phyloP scores from a whole-genome alignment of 2,797 vertebrate species.

The Cephalopachus bancanus region DNA sequence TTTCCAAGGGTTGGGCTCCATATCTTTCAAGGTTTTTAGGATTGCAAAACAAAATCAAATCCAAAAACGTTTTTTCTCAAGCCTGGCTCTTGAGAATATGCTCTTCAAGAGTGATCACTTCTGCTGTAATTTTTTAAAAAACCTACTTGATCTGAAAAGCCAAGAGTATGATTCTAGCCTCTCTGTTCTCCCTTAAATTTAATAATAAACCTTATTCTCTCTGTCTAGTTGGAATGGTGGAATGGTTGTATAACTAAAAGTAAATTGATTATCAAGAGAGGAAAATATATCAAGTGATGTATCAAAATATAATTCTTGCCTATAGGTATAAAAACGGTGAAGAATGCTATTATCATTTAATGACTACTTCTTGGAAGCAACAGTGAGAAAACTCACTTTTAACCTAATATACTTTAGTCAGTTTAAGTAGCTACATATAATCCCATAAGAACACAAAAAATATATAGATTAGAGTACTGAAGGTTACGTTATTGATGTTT shows the following conservation, averaged over 20 bases:
- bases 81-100: background rate
- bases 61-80: background rate
- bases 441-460: background rate
- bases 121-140: background rate
- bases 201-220: background rate
- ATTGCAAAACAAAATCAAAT: background rate
- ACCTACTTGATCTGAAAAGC: background rate
- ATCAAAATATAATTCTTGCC: conserved; percentile 42
- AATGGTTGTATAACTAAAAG: background rate
- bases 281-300: conserved; percentile 9
- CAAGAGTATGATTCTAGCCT: background rate
- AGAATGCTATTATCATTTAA: conserved; percentile 38
- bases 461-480: background rate
- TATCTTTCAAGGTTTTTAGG: background rate
- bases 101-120: conserved; percentile 8
- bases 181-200: background rate
- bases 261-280: background rate
- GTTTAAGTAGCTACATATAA: conserved; percentile 54
- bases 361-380: conserved; percentile 30
- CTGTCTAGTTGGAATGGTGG: background rate
- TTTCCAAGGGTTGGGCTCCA: background rate
- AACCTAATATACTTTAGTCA: background rate
- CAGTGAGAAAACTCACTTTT: conserved; percentile 33
- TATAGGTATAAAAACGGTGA: background rate
- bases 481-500: background rate